Evolutionary conservation across 2,113 vertebrate genomes (phyloP).

Genomic region (Hepsetus odoe): DNA sequence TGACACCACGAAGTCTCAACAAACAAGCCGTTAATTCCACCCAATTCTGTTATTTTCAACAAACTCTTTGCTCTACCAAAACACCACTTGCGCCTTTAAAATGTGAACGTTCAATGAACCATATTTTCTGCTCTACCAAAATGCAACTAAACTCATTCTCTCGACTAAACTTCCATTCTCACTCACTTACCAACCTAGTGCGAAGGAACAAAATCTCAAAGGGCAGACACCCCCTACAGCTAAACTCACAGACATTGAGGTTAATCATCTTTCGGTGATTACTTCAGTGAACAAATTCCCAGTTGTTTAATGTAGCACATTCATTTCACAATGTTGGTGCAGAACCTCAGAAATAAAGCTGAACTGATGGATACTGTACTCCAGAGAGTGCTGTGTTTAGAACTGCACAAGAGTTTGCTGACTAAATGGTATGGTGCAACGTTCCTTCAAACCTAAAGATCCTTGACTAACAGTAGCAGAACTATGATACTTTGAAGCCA

Average conservation of each 20-base stretch:
- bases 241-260: slow-evolving; percentile 6
- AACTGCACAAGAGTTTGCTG: slow-evolving; percentile 34
- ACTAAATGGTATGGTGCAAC: slow-evolving; percentile 30
- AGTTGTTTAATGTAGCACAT: slow-evolving; percentile 27
- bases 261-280: slow-evolving; percentile 17
- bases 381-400: slow-evolving; percentile 17
- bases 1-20: too few species aligned
- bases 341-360: slow-evolving; percentile 24
- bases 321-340: slow-evolving; percentile 21
- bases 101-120: neutral
- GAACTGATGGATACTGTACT: slow-evolving; percentile 17
- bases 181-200: neutral
- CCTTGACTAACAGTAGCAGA: slow-evolving; percentile 19
- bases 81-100: too few species aligned
- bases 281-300: slow-evolving; percentile 33
- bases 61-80: neutral
- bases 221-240: neutral
- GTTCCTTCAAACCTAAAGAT: slow-evolving; percentile 19
- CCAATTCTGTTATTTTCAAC: neutral
- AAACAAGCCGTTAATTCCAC: too few species aligned
- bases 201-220: neutral
- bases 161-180: neutral
- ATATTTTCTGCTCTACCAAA: neutral
- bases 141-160: neutral
- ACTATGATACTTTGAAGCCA: slow-evolving; percentile 22